These are phyloP conservation scores for Athalia rosae DNA, from an alignment of 2,888 invertebrate genomes.

Conservation along the genomic window DNA sequence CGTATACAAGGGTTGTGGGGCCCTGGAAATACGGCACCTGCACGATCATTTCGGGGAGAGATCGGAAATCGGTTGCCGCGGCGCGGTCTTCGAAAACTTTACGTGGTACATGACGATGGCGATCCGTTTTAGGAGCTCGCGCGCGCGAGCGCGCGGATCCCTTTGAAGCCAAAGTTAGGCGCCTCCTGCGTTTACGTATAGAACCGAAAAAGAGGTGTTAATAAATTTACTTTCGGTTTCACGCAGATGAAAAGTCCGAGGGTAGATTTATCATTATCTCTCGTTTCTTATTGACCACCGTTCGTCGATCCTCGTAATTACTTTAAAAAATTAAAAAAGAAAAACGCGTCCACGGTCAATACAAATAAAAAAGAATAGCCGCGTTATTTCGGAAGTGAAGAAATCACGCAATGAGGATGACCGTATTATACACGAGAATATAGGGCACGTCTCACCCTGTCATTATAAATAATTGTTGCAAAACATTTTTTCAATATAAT, in stretches of 20 bases:
- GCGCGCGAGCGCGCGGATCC: conserved; percentile 24
- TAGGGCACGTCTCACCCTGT: too few species aligned
- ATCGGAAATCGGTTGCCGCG: too few species aligned
- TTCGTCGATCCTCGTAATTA: neutral
- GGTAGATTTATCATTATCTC: conserved; percentile 4
- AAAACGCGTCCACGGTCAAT: too few species aligned
- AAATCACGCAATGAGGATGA: too few species aligned
- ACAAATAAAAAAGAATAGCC: too few species aligned
- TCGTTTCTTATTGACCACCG: neutral
- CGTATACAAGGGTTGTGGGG: too few species aligned
- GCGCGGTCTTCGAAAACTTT: neutral
- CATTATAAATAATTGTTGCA: too few species aligned
- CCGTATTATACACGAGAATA: too few species aligned
- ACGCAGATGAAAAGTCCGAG: neutral
- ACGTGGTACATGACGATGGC: conserved; percentile 17
- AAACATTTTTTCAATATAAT: too few species aligned
- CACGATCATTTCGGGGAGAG: too few species aligned
- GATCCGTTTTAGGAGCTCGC: neutral
- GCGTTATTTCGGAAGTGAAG: too few species aligned
- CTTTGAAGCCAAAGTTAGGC: conserved; percentile 9
- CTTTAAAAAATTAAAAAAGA: neutral
- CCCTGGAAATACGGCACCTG: too few species aligned
- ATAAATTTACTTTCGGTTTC: conserved; percentile 27
- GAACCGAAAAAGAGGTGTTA: conserved; percentile 26
- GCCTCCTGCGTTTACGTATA: neutral